These are phyloP conservation scores for Drosophila lowei DNA, from an alignment of 1,140 invertebrate genomes.

Conservation along the genomic window DNA sequence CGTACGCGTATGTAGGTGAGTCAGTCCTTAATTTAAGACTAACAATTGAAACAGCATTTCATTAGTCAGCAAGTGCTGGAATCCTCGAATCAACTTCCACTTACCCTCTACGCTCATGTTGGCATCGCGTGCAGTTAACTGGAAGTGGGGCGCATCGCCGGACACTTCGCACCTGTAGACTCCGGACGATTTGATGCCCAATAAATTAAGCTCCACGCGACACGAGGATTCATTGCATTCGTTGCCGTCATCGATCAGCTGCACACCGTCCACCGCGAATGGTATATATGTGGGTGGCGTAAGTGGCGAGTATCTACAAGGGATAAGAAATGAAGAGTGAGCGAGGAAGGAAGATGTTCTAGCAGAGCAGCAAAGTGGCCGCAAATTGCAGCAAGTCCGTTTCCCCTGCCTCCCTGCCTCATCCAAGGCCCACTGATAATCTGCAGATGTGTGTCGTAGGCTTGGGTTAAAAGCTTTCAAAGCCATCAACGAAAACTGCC, in stretches of 20 bases:
- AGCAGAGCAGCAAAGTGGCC: slow-evolving; percentile 65
- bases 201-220: slow-evolving; percentile 84
- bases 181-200: slow-evolving; percentile 84
- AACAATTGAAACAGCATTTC: slow-evolving; percentile 72
- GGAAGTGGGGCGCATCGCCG: slow-evolving; percentile 86
- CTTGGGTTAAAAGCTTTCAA: slow-evolving; percentile 73
- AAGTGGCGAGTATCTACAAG: slow-evolving; percentile 71
- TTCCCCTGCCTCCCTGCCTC: slow-evolving; percentile 16
- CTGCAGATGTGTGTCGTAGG: slow-evolving; percentile 56
- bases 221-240: slow-evolving; percentile 85
- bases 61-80: slow-evolving; percentile 36
- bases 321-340: slow-evolving; percentile 2
- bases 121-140: slow-evolving; percentile 84
- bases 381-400: slow-evolving; percentile 59
- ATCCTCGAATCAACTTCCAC: slow-evolving; percentile 30
- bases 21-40: slow-evolving; percentile 62
- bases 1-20: background rate
- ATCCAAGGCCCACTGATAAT: slow-evolving; percentile 62
- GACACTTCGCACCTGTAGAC: slow-evolving; percentile 86
- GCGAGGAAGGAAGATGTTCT: slow-evolving; percentile 22
- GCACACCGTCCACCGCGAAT: slow-evolving; percentile 85
- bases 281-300: slow-evolving; percentile 71
- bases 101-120: slow-evolving; percentile 86
- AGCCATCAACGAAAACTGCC: slow-evolving; percentile 66
- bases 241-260: slow-evolving; percentile 89